Base-by-base conservation (phyloP, 1,140 invertebrate species). In the Procambarus virginalis region DNA sequence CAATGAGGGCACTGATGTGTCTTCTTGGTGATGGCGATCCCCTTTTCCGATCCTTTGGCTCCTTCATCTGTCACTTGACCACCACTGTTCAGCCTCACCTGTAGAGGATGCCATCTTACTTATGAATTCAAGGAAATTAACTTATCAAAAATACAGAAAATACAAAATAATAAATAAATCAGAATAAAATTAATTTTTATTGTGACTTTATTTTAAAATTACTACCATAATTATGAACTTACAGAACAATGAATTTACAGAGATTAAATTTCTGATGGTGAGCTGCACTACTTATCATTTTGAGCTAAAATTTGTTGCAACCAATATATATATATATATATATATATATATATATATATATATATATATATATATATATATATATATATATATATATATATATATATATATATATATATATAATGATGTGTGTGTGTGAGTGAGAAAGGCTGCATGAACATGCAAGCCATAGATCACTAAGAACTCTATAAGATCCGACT, bases 31-130 rank as follows among this genome's bases (percentile, higher is more conserved):
- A 22, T 34, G 84, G 5, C 73, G 84, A n/a, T 77, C 10, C 75
- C 84, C 51, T 86, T 86, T 60, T 22, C 83, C 46, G 70, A 51
- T 76, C 83, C 83, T 46, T 78, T 86, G 84, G 73, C 75, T 86
- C 73, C 84, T 49, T 86, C 84, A 68, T 60, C 84, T 77, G 84
- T 78, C 84, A 86, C 84, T 76, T 85, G 83, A 85, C 83, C 83
- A 76, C 55, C 83, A 85, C 83, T 73, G 83, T 85, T 76, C 83
- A 85, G 45, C 83, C n/a, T 85, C 84, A 86, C 84, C 84, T 86
- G 84, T 78, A 86, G 84, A 78, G 84, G 84, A 86, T 75, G 84
- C 75, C 73, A 86, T 55, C 84, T 86, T 86, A 86, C 75, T 86
- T 75, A 78, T 76, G 84, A 86, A 77, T 86, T 73, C 84, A 86